These are phyloP conservation scores for Distichodus sexfasciatus DNA, from an alignment of 2,797 vertebrate species.

Conservation along the genomic window DNA sequence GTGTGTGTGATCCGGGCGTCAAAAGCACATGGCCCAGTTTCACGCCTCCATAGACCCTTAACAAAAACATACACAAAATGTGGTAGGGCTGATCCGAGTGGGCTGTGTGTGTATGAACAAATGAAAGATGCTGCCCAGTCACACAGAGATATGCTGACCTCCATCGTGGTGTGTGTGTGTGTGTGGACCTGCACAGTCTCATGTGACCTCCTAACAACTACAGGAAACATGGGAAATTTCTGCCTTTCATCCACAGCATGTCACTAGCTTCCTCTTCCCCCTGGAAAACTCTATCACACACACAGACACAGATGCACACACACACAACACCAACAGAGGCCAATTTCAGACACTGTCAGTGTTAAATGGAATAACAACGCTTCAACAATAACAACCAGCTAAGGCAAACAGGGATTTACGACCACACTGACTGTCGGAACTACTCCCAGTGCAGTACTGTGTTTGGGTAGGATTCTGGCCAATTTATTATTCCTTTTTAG, in stretches of 20 bases:
- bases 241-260: conserved; percentile 41
- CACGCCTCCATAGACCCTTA: conserved; percentile 39
- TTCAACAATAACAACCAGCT: no score
- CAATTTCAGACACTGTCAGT: neutral
- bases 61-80: conserved; percentile 36
- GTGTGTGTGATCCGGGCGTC: conserved; percentile 28
- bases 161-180: conserved; percentile 10
- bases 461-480: no score
- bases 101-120: no score
- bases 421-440: no score
- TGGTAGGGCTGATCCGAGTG: no score
- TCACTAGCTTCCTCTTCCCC: conserved; percentile 9
- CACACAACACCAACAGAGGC: no score
- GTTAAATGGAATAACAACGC: neutral
- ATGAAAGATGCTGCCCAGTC: neutral
- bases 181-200: conserved; percentile 28
- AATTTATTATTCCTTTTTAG: no score
- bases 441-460: no score
- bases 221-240: conserved; percentile 42
- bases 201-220: conserved; percentile 31
- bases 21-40: conserved; percentile 40
- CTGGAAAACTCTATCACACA: neutral
- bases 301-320: neutral
- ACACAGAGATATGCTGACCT: conserved; percentile 1
- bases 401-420: no score